Evolutionary conservation across 2,113 vertebrate genomes (phyloP).

Genomic region (Bubalus kerabau): DNA sequence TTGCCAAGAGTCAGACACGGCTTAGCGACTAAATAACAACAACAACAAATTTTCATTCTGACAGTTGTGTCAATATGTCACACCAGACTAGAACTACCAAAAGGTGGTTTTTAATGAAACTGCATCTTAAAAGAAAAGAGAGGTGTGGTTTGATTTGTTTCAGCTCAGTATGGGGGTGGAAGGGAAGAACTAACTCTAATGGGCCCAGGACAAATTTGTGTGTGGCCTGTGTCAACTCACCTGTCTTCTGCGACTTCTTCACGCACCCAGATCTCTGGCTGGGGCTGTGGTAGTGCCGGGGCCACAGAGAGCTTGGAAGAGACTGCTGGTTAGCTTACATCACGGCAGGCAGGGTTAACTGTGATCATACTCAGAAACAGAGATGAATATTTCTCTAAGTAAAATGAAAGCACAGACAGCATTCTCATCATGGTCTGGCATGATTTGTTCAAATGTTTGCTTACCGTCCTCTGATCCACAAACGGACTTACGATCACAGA

Average conservation of each 20-base stretch:
- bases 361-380: neutral
- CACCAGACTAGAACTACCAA: neutral
- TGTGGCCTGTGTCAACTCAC: neutral
- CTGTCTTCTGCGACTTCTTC: neutral
- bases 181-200: neutral
- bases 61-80: slow-evolving; percentile 5
- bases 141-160: neutral
- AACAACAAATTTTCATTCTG: neutral
- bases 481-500: rapidly evolving
- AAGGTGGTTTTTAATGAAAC: slow-evolving; percentile 18
- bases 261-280: rapidly evolving
- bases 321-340: neutral
- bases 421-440: neutral
- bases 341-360: neutral
- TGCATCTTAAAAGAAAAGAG: neutral
- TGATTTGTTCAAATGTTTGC: neutral
- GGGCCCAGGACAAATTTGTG: neutral
- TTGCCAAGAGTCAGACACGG: neutral
- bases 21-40: neutral
- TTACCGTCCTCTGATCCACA: neutral
- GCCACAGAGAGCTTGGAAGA: neutral
- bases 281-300: neutral
- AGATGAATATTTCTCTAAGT: neutral
- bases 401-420: neutral
- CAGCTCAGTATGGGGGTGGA: neutral